Percentiles rank a stretch among this genome's conserved stretches.
phyloP scores from a whole-genome alignment of 2,113 vertebrate species.

The Seriola rivoliana region DNA sequence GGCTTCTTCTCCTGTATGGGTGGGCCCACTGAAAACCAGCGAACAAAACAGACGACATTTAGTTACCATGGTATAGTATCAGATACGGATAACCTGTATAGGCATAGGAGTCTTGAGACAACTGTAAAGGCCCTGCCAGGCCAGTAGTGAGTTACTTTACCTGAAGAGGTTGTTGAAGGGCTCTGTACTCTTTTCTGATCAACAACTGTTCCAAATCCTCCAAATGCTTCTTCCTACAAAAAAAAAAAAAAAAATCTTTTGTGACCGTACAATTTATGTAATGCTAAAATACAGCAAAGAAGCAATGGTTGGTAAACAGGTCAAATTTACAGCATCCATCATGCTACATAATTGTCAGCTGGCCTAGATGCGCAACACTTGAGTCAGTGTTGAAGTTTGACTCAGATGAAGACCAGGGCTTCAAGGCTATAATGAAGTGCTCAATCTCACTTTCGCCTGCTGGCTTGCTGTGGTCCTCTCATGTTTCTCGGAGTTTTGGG shows the following conservation, averaged over 20 bases:
- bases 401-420: constrained; percentile 18
- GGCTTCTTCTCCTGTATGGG: constrained; percentile 84
- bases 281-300: constrained; percentile 11
- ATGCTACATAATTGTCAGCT: constrained; percentile 37
- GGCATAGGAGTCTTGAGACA: background rate
- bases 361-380: constrained; percentile 47
- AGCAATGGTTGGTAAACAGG: constrained; percentile 13
- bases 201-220: constrained; percentile 93
- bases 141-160: constrained; percentile 71
- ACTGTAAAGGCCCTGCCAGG: background rate
- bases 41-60: constrained; percentile 35
- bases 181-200: constrained; percentile 92
- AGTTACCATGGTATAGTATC: background rate
- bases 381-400: constrained; percentile 42
- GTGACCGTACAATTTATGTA: constrained; percentile 2
- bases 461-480: constrained; percentile 41
- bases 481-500: constrained; percentile 41
- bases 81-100: background rate
- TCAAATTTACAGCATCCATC: constrained; percentile 39
- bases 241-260: constrained; percentile 35
- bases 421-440: constrained; percentile 31
- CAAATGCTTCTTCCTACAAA: constrained; percentile 94
- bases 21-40: constrained; percentile 49
- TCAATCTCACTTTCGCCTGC: constrained; percentile 49
- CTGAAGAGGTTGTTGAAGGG: constrained; percentile 88